Conservation (phyloP, 2,797 vertebrate genomes). For the Halcyon badia region DNA sequence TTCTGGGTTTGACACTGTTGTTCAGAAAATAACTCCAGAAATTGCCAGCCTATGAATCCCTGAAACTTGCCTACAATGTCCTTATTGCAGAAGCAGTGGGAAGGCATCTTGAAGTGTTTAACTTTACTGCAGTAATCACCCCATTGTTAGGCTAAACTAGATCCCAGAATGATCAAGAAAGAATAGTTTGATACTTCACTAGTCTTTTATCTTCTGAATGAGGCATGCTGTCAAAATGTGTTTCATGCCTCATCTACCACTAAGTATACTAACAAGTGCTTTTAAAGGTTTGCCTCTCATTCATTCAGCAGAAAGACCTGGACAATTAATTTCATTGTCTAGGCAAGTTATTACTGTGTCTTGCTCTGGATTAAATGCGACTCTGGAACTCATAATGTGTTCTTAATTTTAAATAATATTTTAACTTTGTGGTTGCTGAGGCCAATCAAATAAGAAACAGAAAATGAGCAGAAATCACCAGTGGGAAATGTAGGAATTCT, state of each 20-base stretch:
- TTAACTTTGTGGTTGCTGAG: background rate
- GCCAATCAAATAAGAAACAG: background rate
- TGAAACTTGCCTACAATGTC: background rate
- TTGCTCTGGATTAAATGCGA: background rate
- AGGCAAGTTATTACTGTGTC: background rate
- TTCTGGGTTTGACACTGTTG: background rate
- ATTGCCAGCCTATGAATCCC: background rate
- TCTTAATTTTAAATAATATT: background rate
- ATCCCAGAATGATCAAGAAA: background rate
- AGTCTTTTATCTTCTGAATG: background rate
- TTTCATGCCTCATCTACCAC: constrained; percentile 27
- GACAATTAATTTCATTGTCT: constrained; percentile 16
- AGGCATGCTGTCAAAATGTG: constrained; percentile 16
- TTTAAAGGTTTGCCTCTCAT: background rate
- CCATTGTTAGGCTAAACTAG: background rate
- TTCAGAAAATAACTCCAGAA: background rate
- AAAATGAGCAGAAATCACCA: background rate
- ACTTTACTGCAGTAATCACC: background rate
- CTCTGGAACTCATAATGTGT: background rate
- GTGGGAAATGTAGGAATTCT: background rate
- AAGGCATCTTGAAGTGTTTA: fast-evolving
- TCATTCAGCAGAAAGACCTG: background rate
- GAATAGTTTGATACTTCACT: background rate
- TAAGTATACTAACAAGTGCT: background rate
- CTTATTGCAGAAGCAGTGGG: background rate